Conservation (phyloP, 37 sponge, comb jelly and placozoan species). For the Petrosia ficiformis region DNA sequence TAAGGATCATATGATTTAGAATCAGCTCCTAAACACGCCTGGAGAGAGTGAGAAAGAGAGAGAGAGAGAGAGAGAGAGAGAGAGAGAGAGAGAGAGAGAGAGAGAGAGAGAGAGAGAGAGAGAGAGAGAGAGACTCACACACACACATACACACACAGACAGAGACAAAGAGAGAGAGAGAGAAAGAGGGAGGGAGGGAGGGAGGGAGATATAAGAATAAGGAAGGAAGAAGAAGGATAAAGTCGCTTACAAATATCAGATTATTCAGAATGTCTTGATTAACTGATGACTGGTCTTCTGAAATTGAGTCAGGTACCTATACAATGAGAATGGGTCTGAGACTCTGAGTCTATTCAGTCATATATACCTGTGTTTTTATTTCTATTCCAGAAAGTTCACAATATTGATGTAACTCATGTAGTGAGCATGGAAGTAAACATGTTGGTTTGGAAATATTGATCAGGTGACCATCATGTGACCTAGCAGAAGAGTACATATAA, state of each 20-base stretch:
- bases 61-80: constrained; percentile 11
- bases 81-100: constrained; percentile 24
- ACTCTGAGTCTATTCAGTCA: too few species aligned
- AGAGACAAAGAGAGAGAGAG: background rate
- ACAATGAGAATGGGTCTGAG: too few species aligned
- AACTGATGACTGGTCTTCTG: too few species aligned
- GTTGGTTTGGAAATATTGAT: background rate
- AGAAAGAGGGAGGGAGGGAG: background rate
- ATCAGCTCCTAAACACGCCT: background rate
- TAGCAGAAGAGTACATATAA: too few species aligned
- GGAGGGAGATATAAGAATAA: constrained; percentile 1
- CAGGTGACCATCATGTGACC: constrained; percentile 6
- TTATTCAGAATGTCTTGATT: too few species aligned
- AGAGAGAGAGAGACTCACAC: too few species aligned
- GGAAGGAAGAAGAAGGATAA: background rate
- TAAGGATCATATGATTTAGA: constrained; percentile 29
- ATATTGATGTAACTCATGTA: constrained; percentile 18
- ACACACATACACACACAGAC: too few species aligned
- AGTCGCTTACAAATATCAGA: background rate
- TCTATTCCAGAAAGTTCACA: constrained; percentile 23
- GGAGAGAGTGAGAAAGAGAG: constrained; percentile 22
- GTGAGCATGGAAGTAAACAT: constrained; percentile 12
- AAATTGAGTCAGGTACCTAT: too few species aligned
- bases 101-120: too few species aligned
- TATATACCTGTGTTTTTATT: too few species aligned